Conservation (phyloP, 2,113 vertebrate genomes). For the Vulpes ferrilata region DNA sequence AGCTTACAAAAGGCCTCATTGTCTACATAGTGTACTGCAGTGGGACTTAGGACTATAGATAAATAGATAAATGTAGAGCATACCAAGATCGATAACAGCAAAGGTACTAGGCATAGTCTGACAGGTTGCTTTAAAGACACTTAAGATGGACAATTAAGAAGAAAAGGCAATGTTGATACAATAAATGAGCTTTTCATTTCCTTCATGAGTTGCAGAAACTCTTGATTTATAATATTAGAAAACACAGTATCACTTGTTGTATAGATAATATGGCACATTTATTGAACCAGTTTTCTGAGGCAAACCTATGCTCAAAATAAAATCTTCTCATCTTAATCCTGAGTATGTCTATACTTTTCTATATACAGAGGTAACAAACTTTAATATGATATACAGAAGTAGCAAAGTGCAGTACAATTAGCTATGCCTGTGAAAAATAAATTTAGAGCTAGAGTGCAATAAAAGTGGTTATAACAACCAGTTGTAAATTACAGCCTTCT, state of each 20-base stretch:
- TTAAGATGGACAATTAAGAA: not conserved
- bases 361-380: not conserved
- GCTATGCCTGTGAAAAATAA: conserved; percentile 13
- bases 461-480: not conserved
- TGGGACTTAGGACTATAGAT: not conserved
- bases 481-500: not conserved
- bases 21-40: not conserved
- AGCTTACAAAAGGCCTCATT: not conserved
- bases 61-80: not conserved
- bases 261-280: not conserved
- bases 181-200: not conserved
- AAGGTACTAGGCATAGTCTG: not conserved
- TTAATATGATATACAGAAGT: not conserved
- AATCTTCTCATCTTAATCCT: conserved; percentile 42
- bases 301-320: conserved; percentile 40
- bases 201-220: conserved; percentile 25
- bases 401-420: not conserved
- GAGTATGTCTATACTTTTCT: not conserved
- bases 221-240: not conserved
- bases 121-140: not conserved
- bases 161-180: not conserved
- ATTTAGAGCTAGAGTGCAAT: not conserved
- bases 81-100: not conserved
- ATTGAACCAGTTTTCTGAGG: not conserved
- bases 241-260: not conserved